Percentiles rank a stretch among this genome's conserved stretches.
Conservation (phyloP, 2,888 invertebrate species). For the Netelia melanura region DNA sequence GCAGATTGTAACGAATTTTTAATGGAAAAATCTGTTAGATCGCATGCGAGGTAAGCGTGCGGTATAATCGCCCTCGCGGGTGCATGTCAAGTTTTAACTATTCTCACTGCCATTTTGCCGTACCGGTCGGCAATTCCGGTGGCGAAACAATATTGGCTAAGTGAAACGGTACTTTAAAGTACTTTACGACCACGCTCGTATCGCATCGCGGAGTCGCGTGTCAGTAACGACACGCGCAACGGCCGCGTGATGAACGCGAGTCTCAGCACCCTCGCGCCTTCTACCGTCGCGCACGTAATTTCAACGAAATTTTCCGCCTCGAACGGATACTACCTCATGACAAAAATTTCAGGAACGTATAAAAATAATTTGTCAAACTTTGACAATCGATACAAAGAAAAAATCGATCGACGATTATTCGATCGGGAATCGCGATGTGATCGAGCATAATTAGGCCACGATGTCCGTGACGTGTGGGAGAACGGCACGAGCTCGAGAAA, state of each 20-base stretch:
- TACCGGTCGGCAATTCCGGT: conserved; percentile 62
- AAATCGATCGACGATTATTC: too few species aligned
- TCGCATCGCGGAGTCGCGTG: conserved; percentile 66
- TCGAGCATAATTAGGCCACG: too few species aligned
- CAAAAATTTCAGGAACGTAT: not conserved
- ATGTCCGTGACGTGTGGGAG: too few species aligned
- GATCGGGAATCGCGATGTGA: too few species aligned
- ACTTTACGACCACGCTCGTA: conserved; percentile 60
- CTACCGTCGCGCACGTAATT: conserved; percentile 15
- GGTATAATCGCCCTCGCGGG: conserved; percentile 29
- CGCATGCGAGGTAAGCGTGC: conserved; percentile 62
- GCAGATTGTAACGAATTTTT: conserved; percentile 19
- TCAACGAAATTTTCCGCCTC: conserved; percentile 42
- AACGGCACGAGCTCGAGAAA: not conserved
- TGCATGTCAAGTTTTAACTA: conserved; percentile 64
- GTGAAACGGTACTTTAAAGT: conserved; percentile 71
- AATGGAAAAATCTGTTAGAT: conserved; percentile 55
- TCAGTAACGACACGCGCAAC: conserved; percentile 67
- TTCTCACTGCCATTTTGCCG: conserved; percentile 69
- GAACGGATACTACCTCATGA: not conserved
- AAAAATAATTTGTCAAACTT: not conserved
- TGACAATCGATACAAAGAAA: too few species aligned
- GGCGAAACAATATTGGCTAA: conserved; percentile 54
- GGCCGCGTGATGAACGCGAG: conserved; percentile 32
- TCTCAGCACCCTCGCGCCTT: conserved; percentile 10